These are phyloP conservation scores for Sminthurinus signatus DNA, from an alignment of 1,140 invertebrate genomes.

Conservation along the genomic window DNA sequence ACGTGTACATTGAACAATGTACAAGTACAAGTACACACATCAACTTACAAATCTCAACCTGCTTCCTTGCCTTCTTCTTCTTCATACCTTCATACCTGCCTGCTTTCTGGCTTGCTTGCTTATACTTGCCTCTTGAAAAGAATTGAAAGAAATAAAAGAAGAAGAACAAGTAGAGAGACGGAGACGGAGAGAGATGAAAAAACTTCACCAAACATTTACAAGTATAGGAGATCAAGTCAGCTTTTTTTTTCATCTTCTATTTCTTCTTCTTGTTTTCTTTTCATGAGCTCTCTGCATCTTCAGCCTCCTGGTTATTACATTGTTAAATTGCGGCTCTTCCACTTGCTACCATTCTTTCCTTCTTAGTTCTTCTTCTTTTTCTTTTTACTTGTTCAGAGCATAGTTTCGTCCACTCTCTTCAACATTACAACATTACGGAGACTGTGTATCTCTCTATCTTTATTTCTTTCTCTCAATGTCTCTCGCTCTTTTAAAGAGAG, in stretches of 20 bases:
- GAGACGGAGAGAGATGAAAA: conserved; percentile 8
- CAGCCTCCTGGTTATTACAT: conserved; percentile 20
- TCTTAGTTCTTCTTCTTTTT: background rate
- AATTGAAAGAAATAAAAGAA: too few relatives aligned
- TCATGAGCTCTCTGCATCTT: too few relatives aligned
- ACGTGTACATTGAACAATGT: background rate
- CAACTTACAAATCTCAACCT: conserved; percentile 10
- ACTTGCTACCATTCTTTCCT: conserved; percentile 15
- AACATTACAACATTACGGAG: too few relatives aligned
- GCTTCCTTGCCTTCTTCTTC: background rate
- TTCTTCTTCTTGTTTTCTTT: conserved; percentile 21
- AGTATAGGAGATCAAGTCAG: background rate
- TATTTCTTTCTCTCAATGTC: background rate
- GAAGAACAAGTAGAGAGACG: background rate
- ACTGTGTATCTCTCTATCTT: too few relatives aligned
- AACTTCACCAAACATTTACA: background rate
- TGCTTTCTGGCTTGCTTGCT: background rate
- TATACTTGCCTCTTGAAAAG: background rate
- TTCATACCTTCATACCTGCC: background rate
- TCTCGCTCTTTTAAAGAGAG: too few relatives aligned
- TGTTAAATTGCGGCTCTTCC: conserved; percentile 18
- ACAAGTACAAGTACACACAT: conserved; percentile 15
- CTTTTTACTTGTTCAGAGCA: background rate
- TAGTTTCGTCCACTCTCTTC: background rate
- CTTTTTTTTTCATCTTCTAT: conserved; percentile 13